phyloP scores from a whole-genome alignment of 2,888 invertebrate species.

The Capitulum mitella region DNA sequence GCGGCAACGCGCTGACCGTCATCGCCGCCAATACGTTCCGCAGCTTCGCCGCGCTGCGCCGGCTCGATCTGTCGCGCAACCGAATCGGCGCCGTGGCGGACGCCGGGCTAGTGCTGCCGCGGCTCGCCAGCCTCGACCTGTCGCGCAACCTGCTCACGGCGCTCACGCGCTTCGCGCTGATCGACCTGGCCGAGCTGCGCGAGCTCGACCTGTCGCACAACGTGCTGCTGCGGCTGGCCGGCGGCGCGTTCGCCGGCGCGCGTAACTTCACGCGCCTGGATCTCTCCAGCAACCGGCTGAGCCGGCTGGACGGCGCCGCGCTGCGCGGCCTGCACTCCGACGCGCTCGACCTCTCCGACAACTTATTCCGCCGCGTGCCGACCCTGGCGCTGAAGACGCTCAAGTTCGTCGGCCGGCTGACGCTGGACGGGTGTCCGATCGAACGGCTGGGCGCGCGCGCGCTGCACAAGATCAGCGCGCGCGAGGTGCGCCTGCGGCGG shows the following conservation, averaged over 20 bases:
- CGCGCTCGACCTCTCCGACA: background rate
- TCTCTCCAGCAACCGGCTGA: background rate
- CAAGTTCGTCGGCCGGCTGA: background rate
- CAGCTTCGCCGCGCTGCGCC: background rate
- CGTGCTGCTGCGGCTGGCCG: background rate
- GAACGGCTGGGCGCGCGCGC: background rate
- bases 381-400: background rate
- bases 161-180: background rate
- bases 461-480: background rate
- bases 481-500: background rate
- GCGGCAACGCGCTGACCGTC: background rate
- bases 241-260: background rate
- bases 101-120: conserved; percentile 18
- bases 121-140: background rate
- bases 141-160: background rate
- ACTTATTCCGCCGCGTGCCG: background rate
- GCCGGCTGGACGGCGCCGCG: background rate
- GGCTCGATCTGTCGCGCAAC: background rate
- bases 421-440: background rate
- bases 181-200: conserved; percentile 9
- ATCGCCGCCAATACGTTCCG: background rate
- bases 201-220: conserved; percentile 22
- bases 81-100: background rate
- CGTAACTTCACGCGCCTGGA: background rate
- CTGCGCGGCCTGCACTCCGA: background rate